Evolutionary conservation across 2,888 invertebrate genomes (phyloP).

Genomic region (Hololepta plana): DNA sequence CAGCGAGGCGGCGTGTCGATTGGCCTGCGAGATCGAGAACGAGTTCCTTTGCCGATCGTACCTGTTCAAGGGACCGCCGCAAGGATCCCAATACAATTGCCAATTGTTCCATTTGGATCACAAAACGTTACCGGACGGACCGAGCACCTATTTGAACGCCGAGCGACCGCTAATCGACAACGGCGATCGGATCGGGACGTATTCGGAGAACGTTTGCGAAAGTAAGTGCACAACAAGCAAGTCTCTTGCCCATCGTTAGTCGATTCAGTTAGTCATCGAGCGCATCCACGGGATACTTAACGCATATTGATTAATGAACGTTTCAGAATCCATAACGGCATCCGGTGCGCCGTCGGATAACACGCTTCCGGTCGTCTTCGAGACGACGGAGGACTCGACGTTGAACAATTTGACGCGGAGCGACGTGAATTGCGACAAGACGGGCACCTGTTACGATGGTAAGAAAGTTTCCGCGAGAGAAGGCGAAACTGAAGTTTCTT

Average conservation of each 20-base stretch:
- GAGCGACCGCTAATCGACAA: conserved; percentile 82
- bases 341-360: conserved; percentile 29
- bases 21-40: conserved; percentile 83
- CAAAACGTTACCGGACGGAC: conserved; percentile 80
- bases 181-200: conserved; percentile 76
- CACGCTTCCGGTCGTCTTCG: conserved; percentile 56
- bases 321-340: conserved; percentile 10
- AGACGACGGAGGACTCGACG: conserved; percentile 56
- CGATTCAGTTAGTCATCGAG: too few relatives aligned
- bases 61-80: conserved; percentile 49
- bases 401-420: conserved; percentile 57
- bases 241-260: too few relatives aligned
- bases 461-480: conserved; percentile 20
- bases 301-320: conserved; percentile 1
- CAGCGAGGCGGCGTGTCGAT: conserved; percentile 71
- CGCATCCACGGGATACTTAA: too few relatives aligned
- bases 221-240: too few relatives aligned
- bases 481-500: too few relatives aligned
- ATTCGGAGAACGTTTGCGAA: conserved; percentile 81
- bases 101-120: conserved; percentile 84
- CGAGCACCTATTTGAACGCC: conserved; percentile 76
- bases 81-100: conserved; percentile 71
- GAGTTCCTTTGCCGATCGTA: conserved; percentile 81
- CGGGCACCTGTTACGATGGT: conserved; percentile 92
- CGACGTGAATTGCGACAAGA: conserved; percentile 82